Conservation (phyloP, 2,888 invertebrate genomes). For the Teleogryllus oceanicus region DNA sequence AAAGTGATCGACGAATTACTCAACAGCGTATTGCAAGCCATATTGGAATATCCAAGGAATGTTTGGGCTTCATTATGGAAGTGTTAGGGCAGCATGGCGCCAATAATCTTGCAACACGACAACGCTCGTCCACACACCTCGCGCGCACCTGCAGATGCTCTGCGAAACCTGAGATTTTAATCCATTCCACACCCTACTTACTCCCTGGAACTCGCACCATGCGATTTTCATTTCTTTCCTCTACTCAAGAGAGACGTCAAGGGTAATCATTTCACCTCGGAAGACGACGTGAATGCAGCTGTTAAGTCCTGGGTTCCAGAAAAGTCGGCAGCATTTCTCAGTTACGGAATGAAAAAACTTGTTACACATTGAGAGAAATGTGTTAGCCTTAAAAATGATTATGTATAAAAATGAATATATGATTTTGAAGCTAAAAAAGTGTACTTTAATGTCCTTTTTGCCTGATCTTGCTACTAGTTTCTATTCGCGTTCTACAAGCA, state of each 20-base stretch:
- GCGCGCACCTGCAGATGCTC: not conserved
- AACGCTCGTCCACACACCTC: not conserved
- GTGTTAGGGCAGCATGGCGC: not conserved
- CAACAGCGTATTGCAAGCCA: conserved; percentile 30
- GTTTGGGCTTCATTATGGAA: conserved; percentile 19
- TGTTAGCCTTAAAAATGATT: conserved; percentile 18
- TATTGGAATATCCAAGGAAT: conserved; percentile 21
- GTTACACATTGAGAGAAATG: conserved; percentile 19
- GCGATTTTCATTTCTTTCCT: not conserved
- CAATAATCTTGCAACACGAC: not conserved
- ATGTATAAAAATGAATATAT: conserved; percentile 9
- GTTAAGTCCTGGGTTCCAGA: conserved; percentile 19
- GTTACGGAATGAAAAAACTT: conserved; percentile 19
- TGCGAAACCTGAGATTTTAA: conserved; percentile 4
- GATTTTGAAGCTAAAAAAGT: too few relatives aligned
- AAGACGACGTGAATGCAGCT: not conserved
- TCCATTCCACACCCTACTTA: conserved; percentile 1
- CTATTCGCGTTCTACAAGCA: too few relatives aligned
- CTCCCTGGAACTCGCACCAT: conserved; percentile 11
- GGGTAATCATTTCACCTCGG: conserved; percentile 18
- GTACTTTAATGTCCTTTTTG: too few relatives aligned
- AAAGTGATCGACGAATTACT: conserved; percentile 30
- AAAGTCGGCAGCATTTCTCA: not conserved
- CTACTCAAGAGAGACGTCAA: conserved; percentile 1
- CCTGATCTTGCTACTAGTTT: too few relatives aligned